Conservation (phyloP, 2,113 vertebrate species). For the Centrocercus urophasianus region DNA sequence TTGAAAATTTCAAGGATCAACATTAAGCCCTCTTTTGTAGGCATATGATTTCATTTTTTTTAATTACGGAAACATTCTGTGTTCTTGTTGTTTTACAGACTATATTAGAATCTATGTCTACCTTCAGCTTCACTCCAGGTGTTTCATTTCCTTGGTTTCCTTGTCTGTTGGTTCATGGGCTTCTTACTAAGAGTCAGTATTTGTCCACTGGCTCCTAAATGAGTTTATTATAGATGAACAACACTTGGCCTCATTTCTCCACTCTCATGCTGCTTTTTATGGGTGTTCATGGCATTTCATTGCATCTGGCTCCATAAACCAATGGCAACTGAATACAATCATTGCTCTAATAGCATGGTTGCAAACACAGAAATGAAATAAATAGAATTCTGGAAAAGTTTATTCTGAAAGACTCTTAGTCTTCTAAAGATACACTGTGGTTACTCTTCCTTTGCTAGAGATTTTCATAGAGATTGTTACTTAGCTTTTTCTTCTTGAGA, state of each 20-base stretch:
- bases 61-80: neutral
- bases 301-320: neutral
- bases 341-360: neutral
- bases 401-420: rapidly evolving
- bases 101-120: neutral
- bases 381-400: neutral
- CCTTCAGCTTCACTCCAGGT: neutral
- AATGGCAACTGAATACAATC: neutral
- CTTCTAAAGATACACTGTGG: neutral
- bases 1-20: neutral
- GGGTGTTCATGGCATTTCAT: neutral
- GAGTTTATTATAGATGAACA: neutral
- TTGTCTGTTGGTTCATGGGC: neutral
- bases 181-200: constrained; percentile 4
- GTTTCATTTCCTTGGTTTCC: neutral
- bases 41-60: neutral
- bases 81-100: neutral
- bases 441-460: neutral
- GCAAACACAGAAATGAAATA: neutral
- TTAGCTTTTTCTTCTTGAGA: neutral
- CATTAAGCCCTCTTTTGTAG: neutral
- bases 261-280: neutral
- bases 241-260: neutral
- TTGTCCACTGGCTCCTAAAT: neutral
- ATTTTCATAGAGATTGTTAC: neutral